Conservation (phyloP, 2,113 vertebrate genomes). For the Ophiodon elongatus region DNA sequence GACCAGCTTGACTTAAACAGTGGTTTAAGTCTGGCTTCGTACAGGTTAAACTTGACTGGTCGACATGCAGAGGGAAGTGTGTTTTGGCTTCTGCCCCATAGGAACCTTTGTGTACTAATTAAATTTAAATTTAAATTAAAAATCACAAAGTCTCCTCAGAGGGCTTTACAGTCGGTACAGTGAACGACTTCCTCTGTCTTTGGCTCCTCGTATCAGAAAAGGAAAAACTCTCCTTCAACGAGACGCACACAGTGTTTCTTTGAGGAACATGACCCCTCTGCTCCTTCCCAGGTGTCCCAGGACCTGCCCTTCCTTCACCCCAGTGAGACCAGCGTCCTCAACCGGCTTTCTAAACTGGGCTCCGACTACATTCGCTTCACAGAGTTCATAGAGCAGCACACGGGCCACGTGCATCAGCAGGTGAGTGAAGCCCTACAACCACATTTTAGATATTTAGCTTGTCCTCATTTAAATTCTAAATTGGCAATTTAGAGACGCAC, state of each 20-base stretch:
- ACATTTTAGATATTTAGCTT: background rate
- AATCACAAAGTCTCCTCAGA: no score
- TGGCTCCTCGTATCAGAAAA: background rate
- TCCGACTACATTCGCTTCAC: slow-evolving; percentile 95
- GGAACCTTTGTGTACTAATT: background rate
- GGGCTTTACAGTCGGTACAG: no score
- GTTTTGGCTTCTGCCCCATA: background rate
- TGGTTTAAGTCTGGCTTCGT: background rate
- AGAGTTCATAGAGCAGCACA: slow-evolving; percentile 96
- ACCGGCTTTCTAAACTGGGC: slow-evolving; percentile 93
- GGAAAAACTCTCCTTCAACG: background rate
- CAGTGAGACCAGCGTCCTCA: slow-evolving; percentile 94
- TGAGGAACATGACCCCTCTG: background rate
- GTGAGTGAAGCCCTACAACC: slow-evolving; percentile 71
- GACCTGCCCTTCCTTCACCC: slow-evolving; percentile 97
- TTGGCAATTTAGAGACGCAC: background rate
- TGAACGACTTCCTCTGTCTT: background rate
- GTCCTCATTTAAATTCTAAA: background rate
- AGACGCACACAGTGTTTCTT: background rate
- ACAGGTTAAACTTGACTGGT: background rate
- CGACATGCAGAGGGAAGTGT: background rate
- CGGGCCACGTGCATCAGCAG: slow-evolving; percentile 92
- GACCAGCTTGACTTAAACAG: background rate
- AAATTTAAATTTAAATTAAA: no score
- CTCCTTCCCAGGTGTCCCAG: slow-evolving; percentile 89